Conservation (phyloP, 2,113 vertebrate species). For the Hucho hucho region DNA sequence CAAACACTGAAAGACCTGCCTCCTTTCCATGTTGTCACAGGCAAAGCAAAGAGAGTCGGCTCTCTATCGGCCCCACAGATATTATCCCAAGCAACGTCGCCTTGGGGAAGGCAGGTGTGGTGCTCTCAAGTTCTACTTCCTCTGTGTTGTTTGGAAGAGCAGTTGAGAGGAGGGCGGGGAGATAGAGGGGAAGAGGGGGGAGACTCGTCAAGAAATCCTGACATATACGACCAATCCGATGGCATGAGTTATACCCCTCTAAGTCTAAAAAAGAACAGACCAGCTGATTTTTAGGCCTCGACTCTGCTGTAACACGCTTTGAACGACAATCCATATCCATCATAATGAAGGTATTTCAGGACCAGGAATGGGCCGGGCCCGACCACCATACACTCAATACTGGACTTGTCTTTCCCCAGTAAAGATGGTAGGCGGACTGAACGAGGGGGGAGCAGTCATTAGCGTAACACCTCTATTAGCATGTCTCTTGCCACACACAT, state of each 20-base stretch:
- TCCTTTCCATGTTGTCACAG: neutral
- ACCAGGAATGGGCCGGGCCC: slow-evolving; percentile 7
- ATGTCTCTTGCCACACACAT: slow-evolving; percentile 23
- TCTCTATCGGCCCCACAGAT: slow-evolving; percentile 44
- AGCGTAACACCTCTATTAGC: neutral
- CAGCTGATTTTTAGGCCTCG: slow-evolving; percentile 36
- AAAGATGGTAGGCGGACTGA: neutral
- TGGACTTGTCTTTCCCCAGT: neutral
- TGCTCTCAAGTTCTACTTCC: slow-evolving; percentile 51
- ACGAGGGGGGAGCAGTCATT: neutral
- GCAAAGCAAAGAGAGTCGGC: slow-evolving; percentile 25
- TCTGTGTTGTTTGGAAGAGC: slow-evolving; percentile 51
- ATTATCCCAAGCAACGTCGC: slow-evolving; percentile 59
- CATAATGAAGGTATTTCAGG: slow-evolving; percentile 21
- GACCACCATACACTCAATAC: neutral
- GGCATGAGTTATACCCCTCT: slow-evolving; percentile 54
- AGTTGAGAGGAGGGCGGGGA: slow-evolving; percentile 42
- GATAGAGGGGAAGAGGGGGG: slow-evolving; percentile 6
- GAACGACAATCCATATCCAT: slow-evolving; percentile 48
- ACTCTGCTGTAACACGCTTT: slow-evolving; percentile 36
- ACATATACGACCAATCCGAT: slow-evolving; percentile 58
- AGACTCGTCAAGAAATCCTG: slow-evolving; percentile 29
- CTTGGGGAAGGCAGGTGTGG: slow-evolving; percentile 71
- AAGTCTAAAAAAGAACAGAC: slow-evolving; percentile 35
- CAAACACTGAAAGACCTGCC: neutral